These are phyloP conservation scores for Phataginus tricuspis DNA, from an alignment of 2,797 vertebrate genomes.

Conservation along the genomic window DNA sequence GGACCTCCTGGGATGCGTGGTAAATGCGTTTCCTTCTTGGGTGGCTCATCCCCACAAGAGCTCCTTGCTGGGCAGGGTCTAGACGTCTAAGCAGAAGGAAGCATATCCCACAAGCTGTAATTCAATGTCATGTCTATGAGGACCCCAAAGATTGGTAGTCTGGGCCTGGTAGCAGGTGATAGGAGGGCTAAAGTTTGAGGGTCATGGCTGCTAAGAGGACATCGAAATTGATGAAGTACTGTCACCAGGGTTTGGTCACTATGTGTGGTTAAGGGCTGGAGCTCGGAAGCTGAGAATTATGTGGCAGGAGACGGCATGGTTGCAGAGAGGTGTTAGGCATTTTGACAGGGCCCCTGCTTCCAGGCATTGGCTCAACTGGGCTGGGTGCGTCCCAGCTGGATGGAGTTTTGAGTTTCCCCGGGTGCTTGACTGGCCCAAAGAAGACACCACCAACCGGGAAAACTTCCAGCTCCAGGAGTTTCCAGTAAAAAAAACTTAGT, in stretches of 20 bases:
- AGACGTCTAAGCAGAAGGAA: background rate
- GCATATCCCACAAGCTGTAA: background rate
- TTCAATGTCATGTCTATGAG: background rate
- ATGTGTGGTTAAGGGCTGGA: background rate
- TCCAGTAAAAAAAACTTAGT: conserved; percentile 85
- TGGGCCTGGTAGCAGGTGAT: background rate
- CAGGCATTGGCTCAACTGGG: conserved; percentile 85
- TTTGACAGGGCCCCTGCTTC: conserved; percentile 82
- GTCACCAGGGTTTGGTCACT: no score
- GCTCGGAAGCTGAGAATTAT: background rate
- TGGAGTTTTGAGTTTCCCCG: conserved; percentile 81
- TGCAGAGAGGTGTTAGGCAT: background rate
- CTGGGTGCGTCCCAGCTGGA: conserved; percentile 84
- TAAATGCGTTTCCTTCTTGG: background rate
- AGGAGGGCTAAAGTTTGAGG: background rate
- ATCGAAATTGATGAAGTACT: background rate
- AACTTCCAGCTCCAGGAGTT: conserved; percentile 85
- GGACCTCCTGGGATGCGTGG: background rate
- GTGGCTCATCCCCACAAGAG: background rate
- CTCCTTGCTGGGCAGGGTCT: background rate
- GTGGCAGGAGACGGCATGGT: background rate
- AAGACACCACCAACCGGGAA: conserved; percentile 85
- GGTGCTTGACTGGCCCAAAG: conserved; percentile 85
- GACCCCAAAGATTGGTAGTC: background rate
- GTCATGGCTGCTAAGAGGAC: no score